These are phyloP conservation scores for Natrix natrix DNA, from an alignment of 2,797 vertebrate species.

Conservation along the genomic window DNA sequence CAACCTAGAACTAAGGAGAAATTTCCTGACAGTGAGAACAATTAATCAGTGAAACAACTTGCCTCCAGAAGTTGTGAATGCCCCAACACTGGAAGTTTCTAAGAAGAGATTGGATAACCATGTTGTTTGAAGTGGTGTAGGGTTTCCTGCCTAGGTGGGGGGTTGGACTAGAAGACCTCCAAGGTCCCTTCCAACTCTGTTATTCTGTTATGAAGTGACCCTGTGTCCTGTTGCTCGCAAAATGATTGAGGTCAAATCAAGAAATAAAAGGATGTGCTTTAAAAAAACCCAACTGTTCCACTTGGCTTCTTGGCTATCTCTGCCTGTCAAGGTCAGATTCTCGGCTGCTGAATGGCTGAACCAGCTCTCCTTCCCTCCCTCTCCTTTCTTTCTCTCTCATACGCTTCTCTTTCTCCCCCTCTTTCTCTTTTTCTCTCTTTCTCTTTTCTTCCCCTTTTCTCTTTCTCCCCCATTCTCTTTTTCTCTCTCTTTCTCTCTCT, in stretches of 20 bases:
- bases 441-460: no score
- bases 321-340: constrained; percentile 63
- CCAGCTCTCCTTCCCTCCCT: constrained; percentile 42
- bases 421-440: no score
- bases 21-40: background rate
- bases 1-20: background rate
- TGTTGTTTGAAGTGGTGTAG: background rate
- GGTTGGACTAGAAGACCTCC: background rate
- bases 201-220: background rate
- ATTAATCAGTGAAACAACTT: no score
- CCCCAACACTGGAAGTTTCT: background rate
- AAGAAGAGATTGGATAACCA: background rate
- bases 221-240: background rate
- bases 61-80: no score
- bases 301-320: constrained; percentile 67
- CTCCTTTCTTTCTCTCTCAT: background rate
- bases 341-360: constrained; percentile 64
- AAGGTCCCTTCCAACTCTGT: background rate
- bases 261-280: constrained; percentile 13
- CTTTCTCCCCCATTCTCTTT: no score
- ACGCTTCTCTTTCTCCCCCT: no score
- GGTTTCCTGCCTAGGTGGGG: no score
- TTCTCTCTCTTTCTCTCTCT: no score
- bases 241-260: constrained; percentile 54
- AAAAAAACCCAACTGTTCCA: background rate